Percentiles rank a stretch among this genome's conserved stretches.
Evolutionary conservation across 2,797 vertebrate species (phyloP).

Genomic region (Melanogrammus aeglefinus): DNA sequence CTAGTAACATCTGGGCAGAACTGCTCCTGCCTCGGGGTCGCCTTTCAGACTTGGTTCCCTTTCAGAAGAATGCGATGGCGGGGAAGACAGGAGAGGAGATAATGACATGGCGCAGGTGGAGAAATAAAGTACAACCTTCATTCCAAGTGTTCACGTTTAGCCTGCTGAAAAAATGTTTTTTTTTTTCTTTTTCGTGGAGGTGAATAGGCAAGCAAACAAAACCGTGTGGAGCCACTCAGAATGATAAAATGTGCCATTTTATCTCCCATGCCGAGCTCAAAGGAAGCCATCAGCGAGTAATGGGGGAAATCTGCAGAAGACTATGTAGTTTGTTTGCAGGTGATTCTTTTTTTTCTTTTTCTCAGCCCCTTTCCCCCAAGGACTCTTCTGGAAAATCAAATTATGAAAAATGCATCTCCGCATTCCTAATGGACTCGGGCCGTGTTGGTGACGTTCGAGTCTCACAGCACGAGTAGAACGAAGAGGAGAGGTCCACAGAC

Average conservation of each 20-base stretch:
- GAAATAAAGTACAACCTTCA: neutral
- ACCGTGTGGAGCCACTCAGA: neutral
- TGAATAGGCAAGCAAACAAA: neutral
- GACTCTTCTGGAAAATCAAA: neutral
- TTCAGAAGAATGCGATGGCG: neutral
- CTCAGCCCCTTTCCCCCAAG: neutral
- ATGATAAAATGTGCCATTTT: neutral
- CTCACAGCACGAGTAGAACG: neutral
- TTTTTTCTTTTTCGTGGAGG: neutral
- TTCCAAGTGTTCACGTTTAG: neutral
- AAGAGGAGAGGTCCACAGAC: neutral
- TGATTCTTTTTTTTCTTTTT: neutral
- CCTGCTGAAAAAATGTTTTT: neutral
- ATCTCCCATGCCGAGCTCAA: neutral
- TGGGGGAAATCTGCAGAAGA: neutral
- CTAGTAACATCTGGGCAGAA: conserved; percentile 56
- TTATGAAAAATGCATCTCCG: neutral
- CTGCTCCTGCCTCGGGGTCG: conserved; percentile 48
- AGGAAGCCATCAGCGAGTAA: neutral
- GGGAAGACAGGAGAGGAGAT: neutral
- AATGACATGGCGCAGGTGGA: neutral
- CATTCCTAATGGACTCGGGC: neutral
- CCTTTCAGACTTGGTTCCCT: conserved; percentile 49
- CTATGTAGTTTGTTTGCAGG: neutral
- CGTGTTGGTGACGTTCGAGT: neutral